Percentiles rank a stretch among this genome's conserved stretches.
These are phyloP conservation scores for Sebastes vulpes DNA, from an alignment of 2,797 vertebrate genomes.

Conservation along the genomic window DNA sequence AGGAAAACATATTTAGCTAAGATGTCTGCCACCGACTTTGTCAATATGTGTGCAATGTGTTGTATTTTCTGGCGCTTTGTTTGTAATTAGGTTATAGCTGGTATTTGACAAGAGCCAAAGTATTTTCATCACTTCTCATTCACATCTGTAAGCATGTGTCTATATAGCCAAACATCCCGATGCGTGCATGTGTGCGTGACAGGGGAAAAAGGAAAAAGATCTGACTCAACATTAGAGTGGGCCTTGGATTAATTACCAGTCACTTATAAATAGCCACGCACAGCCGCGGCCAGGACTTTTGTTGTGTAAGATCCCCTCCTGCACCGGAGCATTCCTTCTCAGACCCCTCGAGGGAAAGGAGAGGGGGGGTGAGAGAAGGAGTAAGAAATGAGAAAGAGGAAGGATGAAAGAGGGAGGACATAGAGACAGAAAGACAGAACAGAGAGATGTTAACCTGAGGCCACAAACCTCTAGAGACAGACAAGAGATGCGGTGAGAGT, in stretches of 20 bases:
- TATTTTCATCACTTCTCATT: constrained; percentile 36
- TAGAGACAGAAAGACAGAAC: constrained; percentile 7
- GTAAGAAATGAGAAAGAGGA: neutral
- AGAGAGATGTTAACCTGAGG: constrained; percentile 19
- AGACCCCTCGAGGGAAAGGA: constrained; percentile 54
- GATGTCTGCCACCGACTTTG: neutral
- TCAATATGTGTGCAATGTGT: constrained; percentile 3
- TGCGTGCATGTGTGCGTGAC: constrained; percentile 57
- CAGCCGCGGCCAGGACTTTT: constrained; percentile 65
- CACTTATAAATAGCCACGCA: constrained; percentile 80
- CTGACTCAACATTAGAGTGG: constrained; percentile 67
- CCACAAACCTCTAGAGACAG: constrained; percentile 25
- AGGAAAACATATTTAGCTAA: constrained; percentile 36
- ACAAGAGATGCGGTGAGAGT: constrained; percentile 35
- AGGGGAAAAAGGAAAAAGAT: constrained; percentile 43
- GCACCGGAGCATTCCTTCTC: constrained; percentile 65
- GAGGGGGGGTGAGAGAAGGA: neutral
- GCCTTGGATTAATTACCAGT: constrained; percentile 84
- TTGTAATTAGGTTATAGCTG: constrained; percentile 38
- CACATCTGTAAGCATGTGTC: constrained; percentile 56
- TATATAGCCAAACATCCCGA: constrained; percentile 43
- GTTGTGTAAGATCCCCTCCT: constrained; percentile 78
- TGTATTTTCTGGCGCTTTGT: neutral
- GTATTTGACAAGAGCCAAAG: constrained; percentile 8
- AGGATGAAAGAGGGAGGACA: constrained; percentile 4